Evolutionary conservation across 1,140 invertebrate species (phyloP), one percentile per base, ranked within the genome.

Genomic region (Popillia japonica): DNA sequence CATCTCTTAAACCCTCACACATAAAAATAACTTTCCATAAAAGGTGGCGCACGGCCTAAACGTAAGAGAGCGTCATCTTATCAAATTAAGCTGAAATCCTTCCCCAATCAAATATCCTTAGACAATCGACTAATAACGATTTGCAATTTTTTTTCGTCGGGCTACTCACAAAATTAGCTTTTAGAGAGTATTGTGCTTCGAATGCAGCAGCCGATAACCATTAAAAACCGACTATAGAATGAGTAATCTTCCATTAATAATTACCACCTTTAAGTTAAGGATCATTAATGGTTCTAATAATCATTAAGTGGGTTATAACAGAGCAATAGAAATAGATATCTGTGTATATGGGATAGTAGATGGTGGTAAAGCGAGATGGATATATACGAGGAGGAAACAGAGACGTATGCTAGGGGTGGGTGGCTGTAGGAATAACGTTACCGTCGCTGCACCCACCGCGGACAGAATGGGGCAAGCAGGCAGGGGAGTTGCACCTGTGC

Each of bases 401-500:
- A 22, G 27, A 68, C 61, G 61, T 6, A 22, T 9, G 61, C 22
- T 68, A n/a, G 72, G 40, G 34, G 3, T 20, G n/a, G 41, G 14
- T 6, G 72, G 10, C 17, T 68, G 17, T 27, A 10, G 64, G 11
- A 40, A 61, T n/a, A 20, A 61, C 17, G 61, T 17, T 22, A 27
- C 22, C 61, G 61, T 8, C 61, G 22, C 22, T 68, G 61, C 61
- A 68, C 61, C 61, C 22, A 4, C 27, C 64, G 34, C 40, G 72
- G 34, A 74, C 61, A 68, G 61, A 68, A 68, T 23, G 72, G 72
- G 40, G 34, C 17, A 74, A 14, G 41, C n/a, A 7, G 27, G 72
- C 34, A 68, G 61, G 34, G 72, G 72, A 22, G 72, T 74, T 78
- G 77, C 77, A 78, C 77, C 77, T 78, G 77, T 78, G 77, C 68